phyloP scores from a whole-genome alignment of 2,797 vertebrate species.

The Spinus pinus region DNA sequence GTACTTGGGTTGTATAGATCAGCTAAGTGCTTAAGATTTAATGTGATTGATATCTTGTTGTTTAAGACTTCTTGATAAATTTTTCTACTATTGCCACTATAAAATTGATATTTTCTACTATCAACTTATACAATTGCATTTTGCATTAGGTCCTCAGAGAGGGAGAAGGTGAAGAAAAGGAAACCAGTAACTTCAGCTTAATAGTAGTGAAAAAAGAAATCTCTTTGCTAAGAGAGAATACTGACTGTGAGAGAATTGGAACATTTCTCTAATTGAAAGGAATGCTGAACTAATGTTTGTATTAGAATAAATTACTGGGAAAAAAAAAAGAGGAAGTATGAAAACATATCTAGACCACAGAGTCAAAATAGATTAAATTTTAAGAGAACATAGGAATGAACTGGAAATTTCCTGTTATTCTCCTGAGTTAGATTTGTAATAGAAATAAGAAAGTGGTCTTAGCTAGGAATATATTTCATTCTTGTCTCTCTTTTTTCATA shows the following conservation, averaged over 20 bases:
- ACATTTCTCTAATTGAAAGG: background rate
- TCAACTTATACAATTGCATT: background rate
- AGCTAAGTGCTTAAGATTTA: background rate
- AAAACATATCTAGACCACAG: constrained; percentile 5
- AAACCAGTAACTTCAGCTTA: background rate
- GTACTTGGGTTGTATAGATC: background rate
- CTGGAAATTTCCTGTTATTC: background rate
- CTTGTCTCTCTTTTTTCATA: background rate
- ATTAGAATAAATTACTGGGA: constrained; percentile 15
- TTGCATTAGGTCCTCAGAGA: background rate
- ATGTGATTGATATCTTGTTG: background rate
- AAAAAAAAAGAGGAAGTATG: background rate
- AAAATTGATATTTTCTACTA: background rate
- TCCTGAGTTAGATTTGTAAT: background rate
- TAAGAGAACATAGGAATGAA: background rate
- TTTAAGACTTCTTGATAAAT: background rate
- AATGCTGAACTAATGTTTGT: constrained; percentile 45
- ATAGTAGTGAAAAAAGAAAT: background rate
- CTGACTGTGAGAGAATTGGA: background rate
- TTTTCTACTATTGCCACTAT: background rate
- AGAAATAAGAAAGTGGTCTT: background rate
- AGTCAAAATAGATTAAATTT: background rate
- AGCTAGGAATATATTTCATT: background rate
- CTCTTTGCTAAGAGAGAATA: background rate
- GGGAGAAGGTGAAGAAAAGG: background rate